phyloP scores from a whole-genome alignment of 1,140 invertebrate species.

The Formica selysi region DNA sequence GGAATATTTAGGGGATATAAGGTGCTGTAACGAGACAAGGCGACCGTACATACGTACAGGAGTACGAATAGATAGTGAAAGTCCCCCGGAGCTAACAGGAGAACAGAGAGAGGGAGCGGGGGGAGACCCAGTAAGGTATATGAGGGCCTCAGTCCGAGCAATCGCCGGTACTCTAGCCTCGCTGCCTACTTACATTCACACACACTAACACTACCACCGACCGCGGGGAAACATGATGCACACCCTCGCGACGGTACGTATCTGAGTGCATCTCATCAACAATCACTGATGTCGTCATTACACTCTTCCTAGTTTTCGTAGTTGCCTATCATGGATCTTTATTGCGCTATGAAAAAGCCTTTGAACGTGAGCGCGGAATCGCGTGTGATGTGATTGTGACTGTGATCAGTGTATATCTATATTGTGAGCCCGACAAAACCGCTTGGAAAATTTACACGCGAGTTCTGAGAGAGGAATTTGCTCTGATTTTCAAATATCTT shows the following conservation, averaged over 20 bases:
- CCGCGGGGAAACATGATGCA: slow-evolving; percentile 77
- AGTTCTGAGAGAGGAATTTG: neutral
- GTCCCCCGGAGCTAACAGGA: slow-evolving; percentile 78
- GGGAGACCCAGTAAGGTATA: slow-evolving; percentile 84
- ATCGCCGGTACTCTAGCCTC: slow-evolving; percentile 84
- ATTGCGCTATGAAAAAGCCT: neutral
- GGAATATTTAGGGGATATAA: slow-evolving; percentile 79
- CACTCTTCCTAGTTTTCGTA: neutral
- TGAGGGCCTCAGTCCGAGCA: slow-evolving; percentile 84
- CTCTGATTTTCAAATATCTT: slow-evolving; percentile 1
- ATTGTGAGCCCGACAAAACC: neutral
- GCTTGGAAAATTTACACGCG: slow-evolving; percentile 1
- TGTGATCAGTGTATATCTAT: slow-evolving; percentile 65
- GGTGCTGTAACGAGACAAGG: slow-evolving; percentile 82
- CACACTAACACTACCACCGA: slow-evolving; percentile 73
- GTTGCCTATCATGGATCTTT: neutral
- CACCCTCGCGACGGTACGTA: slow-evolving; percentile 82
- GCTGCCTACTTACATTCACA: slow-evolving; percentile 83
- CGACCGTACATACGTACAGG: slow-evolving; percentile 75
- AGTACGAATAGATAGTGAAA: slow-evolving; percentile 85
- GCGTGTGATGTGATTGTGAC: slow-evolving; percentile 74
- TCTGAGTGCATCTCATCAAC: slow-evolving; percentile 65
- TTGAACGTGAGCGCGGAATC: neutral
- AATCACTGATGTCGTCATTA: slow-evolving; percentile 23
- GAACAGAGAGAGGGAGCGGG: slow-evolving; percentile 71